A percentile compares a stretch with the other conserved stretches of the same genome.
phyloP scores from a whole-genome alignment of 2,113 vertebrate species.

The Scytalopus superciliaris region DNA sequence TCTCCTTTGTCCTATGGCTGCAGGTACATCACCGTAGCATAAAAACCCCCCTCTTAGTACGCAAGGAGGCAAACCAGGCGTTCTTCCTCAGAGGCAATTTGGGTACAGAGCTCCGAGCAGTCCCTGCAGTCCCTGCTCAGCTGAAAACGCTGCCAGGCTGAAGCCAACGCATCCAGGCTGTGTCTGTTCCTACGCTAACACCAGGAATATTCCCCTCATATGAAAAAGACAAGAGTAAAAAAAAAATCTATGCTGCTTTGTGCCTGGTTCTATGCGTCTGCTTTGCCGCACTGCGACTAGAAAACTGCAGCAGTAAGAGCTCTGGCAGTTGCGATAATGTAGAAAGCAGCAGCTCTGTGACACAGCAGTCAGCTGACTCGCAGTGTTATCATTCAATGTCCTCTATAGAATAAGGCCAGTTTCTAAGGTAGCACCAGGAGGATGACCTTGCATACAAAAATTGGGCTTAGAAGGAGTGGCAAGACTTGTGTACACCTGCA shows the following conservation, averaged over 20 bases:
- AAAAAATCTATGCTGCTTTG: slow-evolving; percentile 59
- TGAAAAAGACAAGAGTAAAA: slow-evolving; percentile 41
- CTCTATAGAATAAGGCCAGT: slow-evolving; percentile 70
- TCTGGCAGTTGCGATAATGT: slow-evolving; percentile 78
- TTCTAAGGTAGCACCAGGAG: slow-evolving; percentile 73
- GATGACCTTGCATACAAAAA: slow-evolving; percentile 66
- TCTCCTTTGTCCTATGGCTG: slow-evolving; percentile 70
- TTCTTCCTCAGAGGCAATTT: slow-evolving; percentile 62
- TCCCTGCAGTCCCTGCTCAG: slow-evolving; percentile 70
- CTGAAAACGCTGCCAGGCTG: slow-evolving; percentile 69
- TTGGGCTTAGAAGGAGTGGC: neutral
- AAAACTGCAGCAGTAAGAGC: slow-evolving; percentile 76
- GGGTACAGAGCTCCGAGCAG: slow-evolving; percentile 66
- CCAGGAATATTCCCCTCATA: slow-evolving; percentile 48
- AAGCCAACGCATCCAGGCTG: slow-evolving; percentile 70
- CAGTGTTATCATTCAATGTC: slow-evolving; percentile 77
- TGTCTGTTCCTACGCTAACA: slow-evolving; percentile 66
- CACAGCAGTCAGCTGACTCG: slow-evolving; percentile 89
- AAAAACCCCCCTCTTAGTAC: neutral
- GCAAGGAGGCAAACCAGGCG: slow-evolving; percentile 40
- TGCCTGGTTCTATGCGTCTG: slow-evolving; percentile 73
- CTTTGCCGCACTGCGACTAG: slow-evolving; percentile 76
- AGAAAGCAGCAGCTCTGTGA: slow-evolving; percentile 82
- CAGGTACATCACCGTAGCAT: slow-evolving; percentile 60
- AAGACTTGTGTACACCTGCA: neutral